Percentiles rank a stretch among this genome's conserved stretches.
phyloP scores from a whole-genome alignment of 2,113 vertebrate species.

The Meleagris gallopavo region DNA sequence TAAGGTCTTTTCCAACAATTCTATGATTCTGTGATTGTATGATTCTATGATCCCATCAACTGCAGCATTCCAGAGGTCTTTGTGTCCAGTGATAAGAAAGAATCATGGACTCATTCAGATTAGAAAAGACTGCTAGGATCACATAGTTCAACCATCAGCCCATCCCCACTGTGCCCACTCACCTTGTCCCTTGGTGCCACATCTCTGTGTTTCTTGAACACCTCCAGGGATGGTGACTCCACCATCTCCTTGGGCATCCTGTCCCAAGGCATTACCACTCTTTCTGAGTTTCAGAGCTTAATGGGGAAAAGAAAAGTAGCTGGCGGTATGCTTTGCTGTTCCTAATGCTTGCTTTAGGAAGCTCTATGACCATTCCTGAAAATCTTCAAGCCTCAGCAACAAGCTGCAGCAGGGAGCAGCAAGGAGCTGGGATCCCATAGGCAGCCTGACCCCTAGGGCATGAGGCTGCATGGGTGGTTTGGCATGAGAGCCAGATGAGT shows the following conservation, averaged over 20 bases:
- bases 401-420: background rate
- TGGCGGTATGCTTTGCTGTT: background rate
- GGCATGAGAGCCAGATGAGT: conserved; percentile 19
- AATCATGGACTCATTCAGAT: too few relatives aligned
- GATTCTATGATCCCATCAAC: background rate
- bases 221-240: too few relatives aligned
- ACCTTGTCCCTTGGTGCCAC: too few relatives aligned
- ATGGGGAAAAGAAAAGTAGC: background rate
- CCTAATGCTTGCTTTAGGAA: background rate
- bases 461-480: conserved; percentile 55
- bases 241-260: too few relatives aligned
- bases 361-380: background rate
- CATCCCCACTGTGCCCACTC: too few relatives aligned
- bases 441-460: background rate
- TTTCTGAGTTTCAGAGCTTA: background rate
- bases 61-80: background rate
- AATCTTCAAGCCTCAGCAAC: background rate
- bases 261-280: too few relatives aligned
- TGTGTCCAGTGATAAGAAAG: background rate
- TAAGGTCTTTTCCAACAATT: too few relatives aligned
- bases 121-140: too few relatives aligned
- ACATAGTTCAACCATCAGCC: too few relatives aligned
- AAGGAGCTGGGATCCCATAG: conserved; percentile 49
- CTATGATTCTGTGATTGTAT: too few relatives aligned
- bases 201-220: too few relatives aligned